A percentile compares a stretch with the other conserved stretches of the same genome.
phyloP scores from a whole-genome alignment of 1,140 invertebrate species.

The Bombus superbus region DNA sequence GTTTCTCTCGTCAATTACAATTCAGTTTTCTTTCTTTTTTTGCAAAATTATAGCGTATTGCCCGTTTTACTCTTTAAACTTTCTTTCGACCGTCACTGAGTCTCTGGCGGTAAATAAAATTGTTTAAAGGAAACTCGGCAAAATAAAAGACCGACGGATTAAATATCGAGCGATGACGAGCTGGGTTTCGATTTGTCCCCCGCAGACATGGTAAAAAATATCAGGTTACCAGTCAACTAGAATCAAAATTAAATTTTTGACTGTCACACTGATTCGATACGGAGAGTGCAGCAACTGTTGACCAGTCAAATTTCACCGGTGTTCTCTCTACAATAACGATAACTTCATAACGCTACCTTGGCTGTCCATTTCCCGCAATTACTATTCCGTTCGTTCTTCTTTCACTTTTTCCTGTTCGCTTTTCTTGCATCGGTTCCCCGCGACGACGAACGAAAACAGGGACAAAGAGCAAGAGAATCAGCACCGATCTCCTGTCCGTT shows the following conservation, averaged over 20 bases:
- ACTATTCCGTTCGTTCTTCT: not conserved
- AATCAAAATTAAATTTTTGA: slow-evolving; percentile 54
- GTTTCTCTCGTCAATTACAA: no score
- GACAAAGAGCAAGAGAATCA: not conserved
- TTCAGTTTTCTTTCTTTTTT: no score
- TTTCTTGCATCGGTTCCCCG: not conserved
- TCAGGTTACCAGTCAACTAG: not conserved
- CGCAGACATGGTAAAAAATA: not conserved
- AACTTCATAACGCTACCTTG: slow-evolving; percentile 29
- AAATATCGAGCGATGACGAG: not conserved
- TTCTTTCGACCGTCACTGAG: no score
- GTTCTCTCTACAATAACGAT: slow-evolving; percentile 32
- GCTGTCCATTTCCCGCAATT: slow-evolving; percentile 25
- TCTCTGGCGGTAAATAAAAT: not conserved
- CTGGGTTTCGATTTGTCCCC: not conserved
- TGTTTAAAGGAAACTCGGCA: not conserved
- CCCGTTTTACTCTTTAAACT: no score
- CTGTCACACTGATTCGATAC: not conserved
- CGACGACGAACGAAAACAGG: not conserved
- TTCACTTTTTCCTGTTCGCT: not conserved
- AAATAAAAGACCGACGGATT: no score
- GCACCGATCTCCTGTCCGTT: slow-evolving; percentile 22
- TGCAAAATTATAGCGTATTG: no score
- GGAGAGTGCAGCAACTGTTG: not conserved
- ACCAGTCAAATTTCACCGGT: slow-evolving; percentile 31